Evolutionary conservation across 64 coral and sea anemone species (phyloP).

Genomic region (Dendronephthya gigantea): DNA sequence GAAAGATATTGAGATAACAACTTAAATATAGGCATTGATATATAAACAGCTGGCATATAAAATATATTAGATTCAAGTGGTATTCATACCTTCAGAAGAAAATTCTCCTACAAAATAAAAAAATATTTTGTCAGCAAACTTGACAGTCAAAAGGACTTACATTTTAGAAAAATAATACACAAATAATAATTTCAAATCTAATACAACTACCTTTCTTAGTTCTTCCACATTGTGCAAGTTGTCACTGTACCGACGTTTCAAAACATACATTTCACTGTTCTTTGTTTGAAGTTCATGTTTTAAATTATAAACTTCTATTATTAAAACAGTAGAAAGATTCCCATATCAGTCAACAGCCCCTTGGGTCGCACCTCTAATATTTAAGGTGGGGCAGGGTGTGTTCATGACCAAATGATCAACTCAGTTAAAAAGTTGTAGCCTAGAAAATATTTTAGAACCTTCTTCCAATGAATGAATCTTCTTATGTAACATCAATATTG

Average conservation of each 20-base stretch:
- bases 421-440: neutral
- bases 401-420: neutral
- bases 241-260: neutral
- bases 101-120: neutral
- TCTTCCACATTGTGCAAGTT: neutral
- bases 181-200: neutral
- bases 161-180: no score
- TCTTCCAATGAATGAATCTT: neutral
- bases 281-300: neutral
- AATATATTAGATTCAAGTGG: neutral
- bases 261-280: neutral
- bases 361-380: no score
- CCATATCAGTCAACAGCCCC: no score
- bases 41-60: no score
- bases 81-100: neutral
- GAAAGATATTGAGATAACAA: no score
- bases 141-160: no score
- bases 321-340: no score
- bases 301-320: neutral
- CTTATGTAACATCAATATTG: neutral
- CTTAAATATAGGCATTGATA: no score
- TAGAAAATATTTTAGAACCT: neutral
- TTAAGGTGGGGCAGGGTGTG: no score
- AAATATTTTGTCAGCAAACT: neutral
- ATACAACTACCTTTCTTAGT: neutral